Evolutionary conservation across 2,888 invertebrate species (phyloP).

Genomic region (Rotaria macrura): DNA sequence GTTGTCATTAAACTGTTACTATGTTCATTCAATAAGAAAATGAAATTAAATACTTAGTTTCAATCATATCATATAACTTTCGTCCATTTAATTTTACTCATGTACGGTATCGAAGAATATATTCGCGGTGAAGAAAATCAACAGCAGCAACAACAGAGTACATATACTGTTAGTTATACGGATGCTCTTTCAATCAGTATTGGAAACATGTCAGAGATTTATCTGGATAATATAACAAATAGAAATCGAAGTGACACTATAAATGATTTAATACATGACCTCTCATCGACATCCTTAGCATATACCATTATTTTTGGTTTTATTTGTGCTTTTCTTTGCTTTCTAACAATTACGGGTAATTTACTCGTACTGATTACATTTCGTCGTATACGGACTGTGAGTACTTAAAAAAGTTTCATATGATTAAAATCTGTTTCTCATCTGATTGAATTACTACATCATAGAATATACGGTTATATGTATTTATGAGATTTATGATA

Average conservation of each 20-base stretch:
- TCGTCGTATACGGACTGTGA: neutral
- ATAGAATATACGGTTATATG: no score
- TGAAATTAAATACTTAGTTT: neutral
- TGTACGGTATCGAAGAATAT: neutral
- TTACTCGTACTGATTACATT: neutral
- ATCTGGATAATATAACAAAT: neutral
- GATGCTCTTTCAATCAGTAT: neutral
- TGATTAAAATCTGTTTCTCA: no score
- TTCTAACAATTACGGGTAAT: neutral
- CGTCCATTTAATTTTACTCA: neutral
- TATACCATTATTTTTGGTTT: neutral
- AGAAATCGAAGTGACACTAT: neutral
- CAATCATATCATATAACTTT: neutral
- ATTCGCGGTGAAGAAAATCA: neutral
- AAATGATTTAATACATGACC: neutral
- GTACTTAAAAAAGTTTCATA: neutral
- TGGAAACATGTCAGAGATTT: neutral
- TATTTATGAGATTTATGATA: no score
- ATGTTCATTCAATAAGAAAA: neutral
- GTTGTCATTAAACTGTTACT: neutral
- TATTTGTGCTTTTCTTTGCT: neutral
- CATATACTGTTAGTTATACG: neutral
- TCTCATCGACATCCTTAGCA: neutral
- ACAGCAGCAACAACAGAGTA: neutral
- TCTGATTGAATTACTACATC: no score